Conservation (phyloP, 2,888 invertebrate species). For the Phengaris arion region DNA sequence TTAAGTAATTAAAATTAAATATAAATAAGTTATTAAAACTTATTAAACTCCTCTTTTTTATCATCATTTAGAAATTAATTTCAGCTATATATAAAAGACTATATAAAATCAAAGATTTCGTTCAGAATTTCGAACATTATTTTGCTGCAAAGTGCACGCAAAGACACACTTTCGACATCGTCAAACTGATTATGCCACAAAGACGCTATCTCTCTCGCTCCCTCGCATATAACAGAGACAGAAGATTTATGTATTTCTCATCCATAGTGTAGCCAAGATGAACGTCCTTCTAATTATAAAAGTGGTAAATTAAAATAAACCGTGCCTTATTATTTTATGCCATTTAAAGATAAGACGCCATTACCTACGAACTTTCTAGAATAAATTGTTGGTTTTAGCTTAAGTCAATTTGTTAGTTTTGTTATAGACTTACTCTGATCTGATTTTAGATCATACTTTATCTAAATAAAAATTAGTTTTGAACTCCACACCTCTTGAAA, state of each 20-base stretch:
- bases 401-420: slow-evolving; percentile 21
- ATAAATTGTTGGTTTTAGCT: slow-evolving; percentile 40
- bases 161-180: too few species aligned
- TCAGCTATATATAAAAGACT: too few species aligned
- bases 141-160: too few species aligned
- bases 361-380: slow-evolving; percentile 57
- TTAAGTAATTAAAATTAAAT: too few species aligned
- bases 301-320: slow-evolving; percentile 66
- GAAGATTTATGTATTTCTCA: slow-evolving; percentile 22
- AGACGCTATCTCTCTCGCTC: neutral
- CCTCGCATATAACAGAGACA: slow-evolving; percentile 5
- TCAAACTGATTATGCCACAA: too few species aligned
- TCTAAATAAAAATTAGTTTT: too few species aligned
- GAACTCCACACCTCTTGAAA: neutral
- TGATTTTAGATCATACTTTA: too few species aligned
- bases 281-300: slow-evolving; percentile 67
- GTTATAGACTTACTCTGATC: neutral
- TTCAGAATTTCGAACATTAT: too few species aligned
- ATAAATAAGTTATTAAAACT: too few species aligned
- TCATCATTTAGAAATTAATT: too few species aligned
- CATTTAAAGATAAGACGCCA: slow-evolving; percentile 73
- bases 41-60: too few species aligned
- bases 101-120: too few species aligned
- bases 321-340: slow-evolving; percentile 78
- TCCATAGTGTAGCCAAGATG: slow-evolving; percentile 57